Percentiles rank a stretch among this genome's conserved stretches.
Evolutionary conservation across 2,797 vertebrate species (phyloP).

Genomic region (Microchirus variegatus): DNA sequence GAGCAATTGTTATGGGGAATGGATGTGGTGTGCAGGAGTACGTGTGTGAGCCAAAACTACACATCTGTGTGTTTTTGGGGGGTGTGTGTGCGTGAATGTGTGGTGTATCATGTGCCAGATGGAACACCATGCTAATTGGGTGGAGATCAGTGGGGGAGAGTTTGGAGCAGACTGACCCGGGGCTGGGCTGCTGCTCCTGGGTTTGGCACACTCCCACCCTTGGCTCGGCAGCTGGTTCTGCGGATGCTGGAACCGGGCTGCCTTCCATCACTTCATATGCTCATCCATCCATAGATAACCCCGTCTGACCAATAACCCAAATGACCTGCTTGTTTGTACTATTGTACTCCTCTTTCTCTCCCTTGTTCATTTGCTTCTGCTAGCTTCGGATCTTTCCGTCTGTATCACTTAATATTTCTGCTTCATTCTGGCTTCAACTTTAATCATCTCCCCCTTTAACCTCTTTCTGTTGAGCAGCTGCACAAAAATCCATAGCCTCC

Average conservation of each 20-base stretch:
- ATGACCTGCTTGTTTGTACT: slow-evolving; percentile 30
- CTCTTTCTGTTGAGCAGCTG: not conserved
- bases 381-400: not conserved
- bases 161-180: slow-evolving; percentile 69
- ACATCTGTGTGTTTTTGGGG: slow-evolving; percentile 21
- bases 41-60: slow-evolving; percentile 11
- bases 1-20: slow-evolving; percentile 76
- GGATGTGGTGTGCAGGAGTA: slow-evolving; percentile 49
- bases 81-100: slow-evolving; percentile 15
- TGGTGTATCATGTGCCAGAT: slow-evolving; percentile 71
- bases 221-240: slow-evolving; percentile 52
- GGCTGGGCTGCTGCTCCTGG: slow-evolving; percentile 56
- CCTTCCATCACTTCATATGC: slow-evolving; percentile 54
- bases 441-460: not conserved
- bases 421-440: not conserved
- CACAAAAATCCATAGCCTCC: not conserved
- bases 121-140: slow-evolving; percentile 76
- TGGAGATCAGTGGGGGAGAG: slow-evolving; percentile 70
- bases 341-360: slow-evolving; percentile 25
- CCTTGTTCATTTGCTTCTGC: slow-evolving; percentile 24
- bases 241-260: slow-evolving; percentile 48
- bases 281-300: slow-evolving; percentile 47
- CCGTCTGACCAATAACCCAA: slow-evolving; percentile 36
- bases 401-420: not conserved
- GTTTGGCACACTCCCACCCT: slow-evolving; percentile 58